phyloP scores from a whole-genome alignment of 2,888 invertebrate species.

The Halictus ligatus region DNA sequence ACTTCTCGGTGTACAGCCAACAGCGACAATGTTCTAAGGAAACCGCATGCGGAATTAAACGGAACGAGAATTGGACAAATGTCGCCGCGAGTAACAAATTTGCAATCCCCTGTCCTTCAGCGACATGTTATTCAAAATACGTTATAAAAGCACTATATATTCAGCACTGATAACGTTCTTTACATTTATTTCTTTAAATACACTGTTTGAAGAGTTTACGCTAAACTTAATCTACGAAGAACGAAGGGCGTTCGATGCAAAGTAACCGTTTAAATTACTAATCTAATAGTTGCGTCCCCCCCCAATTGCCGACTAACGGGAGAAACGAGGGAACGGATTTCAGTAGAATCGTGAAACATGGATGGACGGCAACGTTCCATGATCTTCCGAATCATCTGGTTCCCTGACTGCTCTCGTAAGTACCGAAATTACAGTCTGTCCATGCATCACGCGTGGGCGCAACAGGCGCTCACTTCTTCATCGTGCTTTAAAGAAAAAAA shows the following conservation, averaged over 20 bases:
- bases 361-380: not conserved
- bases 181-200: not conserved
- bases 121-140: not conserved
- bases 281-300: not conserved
- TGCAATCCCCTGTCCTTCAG: not conserved
- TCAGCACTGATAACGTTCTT: conserved; percentile 1
- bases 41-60: not conserved
- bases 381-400: not conserved
- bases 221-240: not conserved
- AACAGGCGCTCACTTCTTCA: not conserved
- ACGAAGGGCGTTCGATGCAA: not conserved
- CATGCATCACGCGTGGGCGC: not conserved
- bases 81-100: not conserved
- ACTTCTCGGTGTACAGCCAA: not conserved
- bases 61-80: not conserved
- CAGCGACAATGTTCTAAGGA: not conserved
- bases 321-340: not conserved
- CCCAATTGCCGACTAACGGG: not conserved
- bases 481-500: not conserved
- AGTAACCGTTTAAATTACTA: not conserved
- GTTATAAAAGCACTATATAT: not conserved
- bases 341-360: not conserved
- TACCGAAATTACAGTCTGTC: not conserved
- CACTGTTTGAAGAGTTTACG: not conserved
- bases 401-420: not conserved